Percentiles rank a stretch among this genome's conserved stretches.
Evolutionary conservation across 2,113 vertebrate species (phyloP).

Genomic region (Pelecanus crispus): DNA sequence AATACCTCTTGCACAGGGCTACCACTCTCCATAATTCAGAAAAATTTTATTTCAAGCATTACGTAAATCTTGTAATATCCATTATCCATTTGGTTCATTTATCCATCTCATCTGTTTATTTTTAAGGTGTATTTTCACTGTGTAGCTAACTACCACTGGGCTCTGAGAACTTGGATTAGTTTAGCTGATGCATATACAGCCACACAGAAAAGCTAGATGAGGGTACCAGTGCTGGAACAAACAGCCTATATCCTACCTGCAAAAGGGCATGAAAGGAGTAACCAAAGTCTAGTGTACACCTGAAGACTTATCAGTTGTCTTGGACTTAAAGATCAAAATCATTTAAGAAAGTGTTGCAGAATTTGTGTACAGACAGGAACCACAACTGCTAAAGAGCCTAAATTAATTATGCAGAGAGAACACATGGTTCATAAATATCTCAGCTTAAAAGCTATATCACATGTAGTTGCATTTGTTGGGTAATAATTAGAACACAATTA

Average conservation of each 20-base stretch:
- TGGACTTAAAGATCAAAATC: not conserved
- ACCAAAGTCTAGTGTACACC: not conserved
- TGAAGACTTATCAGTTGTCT: not conserved
- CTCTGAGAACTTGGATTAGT: not conserved
- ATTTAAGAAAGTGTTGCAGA: not conserved
- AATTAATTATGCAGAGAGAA: not conserved
- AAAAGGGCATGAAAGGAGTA: not conserved
- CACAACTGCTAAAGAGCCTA: not conserved
- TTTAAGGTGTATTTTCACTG: not conserved
- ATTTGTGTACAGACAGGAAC: not conserved
- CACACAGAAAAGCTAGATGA: not conserved
- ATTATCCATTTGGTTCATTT: not conserved
- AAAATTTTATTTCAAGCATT: not conserved
- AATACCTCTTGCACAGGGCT: not conserved
- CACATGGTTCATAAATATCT: not conserved
- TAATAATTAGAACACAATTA: slow-evolving; percentile 24
- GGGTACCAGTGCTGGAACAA: not conserved
- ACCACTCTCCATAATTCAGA: not conserved
- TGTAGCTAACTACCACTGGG: not conserved
- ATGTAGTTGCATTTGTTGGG: not conserved
- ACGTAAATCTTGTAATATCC: not conserved
- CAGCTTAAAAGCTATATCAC: not conserved
- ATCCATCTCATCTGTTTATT: not conserved
- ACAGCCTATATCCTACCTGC: too few relatives aligned
- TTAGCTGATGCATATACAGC: not conserved